Conservation (phyloP, 2,888 invertebrate genomes). For the Caenorhabditis sulstoni region DNA sequence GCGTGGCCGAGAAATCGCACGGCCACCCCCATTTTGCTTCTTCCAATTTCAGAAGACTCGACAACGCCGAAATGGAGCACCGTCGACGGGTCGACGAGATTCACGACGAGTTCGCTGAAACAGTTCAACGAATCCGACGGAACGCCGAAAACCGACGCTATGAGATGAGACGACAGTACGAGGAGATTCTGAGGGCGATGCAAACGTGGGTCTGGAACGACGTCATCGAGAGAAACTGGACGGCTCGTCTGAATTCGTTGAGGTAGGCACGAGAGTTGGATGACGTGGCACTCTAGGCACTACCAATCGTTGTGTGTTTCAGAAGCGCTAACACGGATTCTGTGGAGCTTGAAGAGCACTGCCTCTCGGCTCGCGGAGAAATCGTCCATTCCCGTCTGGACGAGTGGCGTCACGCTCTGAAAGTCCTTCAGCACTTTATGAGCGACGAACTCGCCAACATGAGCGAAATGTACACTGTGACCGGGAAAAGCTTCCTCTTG, state of each 20-base stretch:
- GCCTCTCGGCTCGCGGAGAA: not conserved
- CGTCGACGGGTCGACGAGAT: not conserved
- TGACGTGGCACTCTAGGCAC: not conserved
- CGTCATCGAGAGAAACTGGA: slow-evolving; percentile 36
- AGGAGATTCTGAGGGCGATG: slow-evolving; percentile 2
- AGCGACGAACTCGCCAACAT: slow-evolving; percentile 19
- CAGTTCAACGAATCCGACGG: not conserved
- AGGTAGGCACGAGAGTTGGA: not conserved
- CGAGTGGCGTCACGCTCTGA: slow-evolving; percentile 10
- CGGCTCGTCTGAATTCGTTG: slow-evolving; percentile 14
- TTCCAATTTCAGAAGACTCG: slow-evolving; percentile 5
- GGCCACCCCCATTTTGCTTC: no score
- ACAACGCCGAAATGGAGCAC: not conserved
- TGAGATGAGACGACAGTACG: slow-evolving; percentile 6
- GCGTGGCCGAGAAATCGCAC: no score
- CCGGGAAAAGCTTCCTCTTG: slow-evolving; percentile 24
- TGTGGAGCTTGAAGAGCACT: not conserved
- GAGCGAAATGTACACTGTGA: slow-evolving; percentile 11
- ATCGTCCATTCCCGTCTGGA: not conserved
- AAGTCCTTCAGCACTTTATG: slow-evolving; percentile 11
- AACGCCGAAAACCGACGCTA: slow-evolving; percentile 1
- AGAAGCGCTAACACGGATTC: slow-evolving; percentile 26
- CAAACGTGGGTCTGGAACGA: slow-evolving; percentile 24
- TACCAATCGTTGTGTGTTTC: not conserved
- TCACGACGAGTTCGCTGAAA: not conserved